A percentile compares a stretch with the other conserved stretches of the same genome.
Conservation (phyloP, 2,113 vertebrate genomes). For the Ploceus nigricollis region DNA sequence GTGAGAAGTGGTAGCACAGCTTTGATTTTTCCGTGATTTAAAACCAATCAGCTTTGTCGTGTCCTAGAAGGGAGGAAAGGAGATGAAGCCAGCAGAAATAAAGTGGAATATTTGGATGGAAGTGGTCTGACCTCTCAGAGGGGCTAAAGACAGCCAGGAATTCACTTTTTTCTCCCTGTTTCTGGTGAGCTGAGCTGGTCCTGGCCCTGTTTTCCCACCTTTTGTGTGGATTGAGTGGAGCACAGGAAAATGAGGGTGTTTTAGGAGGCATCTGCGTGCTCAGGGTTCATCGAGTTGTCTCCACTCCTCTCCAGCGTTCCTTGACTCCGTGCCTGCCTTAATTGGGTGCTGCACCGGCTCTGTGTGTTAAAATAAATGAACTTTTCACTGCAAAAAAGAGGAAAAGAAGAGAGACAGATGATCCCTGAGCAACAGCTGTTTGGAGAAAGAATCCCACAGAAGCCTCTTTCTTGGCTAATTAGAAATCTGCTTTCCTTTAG, state of each 20-base stretch:
- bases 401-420: conserved; percentile 24
- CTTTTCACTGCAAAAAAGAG: conserved; percentile 25
- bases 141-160: neutral
- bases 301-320: accelerated
- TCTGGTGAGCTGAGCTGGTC: neutral
- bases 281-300: accelerated
- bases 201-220: neutral
- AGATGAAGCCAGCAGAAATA: neutral
- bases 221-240: neutral
- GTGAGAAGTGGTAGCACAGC: neutral
- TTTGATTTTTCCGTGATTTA: neutral
- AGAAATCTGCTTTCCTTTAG: conserved; percentile 69
- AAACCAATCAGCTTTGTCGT: neutral
- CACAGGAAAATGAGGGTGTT: neutral
- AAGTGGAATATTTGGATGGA: neutral
- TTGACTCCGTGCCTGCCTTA: conserved; percentile 14
- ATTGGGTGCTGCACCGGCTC: neutral
- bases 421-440: conserved; percentile 36
- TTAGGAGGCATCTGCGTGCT: neutral
- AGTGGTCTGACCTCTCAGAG: neutral
- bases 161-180: neutral
- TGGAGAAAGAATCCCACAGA: conserved; percentile 31
- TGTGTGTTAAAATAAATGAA: conserved; percentile 30
- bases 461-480: conserved; percentile 55
- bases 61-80: neutral